Conservation (phyloP, 2,113 vertebrate genomes). For the Malurus melanocephalus region DNA sequence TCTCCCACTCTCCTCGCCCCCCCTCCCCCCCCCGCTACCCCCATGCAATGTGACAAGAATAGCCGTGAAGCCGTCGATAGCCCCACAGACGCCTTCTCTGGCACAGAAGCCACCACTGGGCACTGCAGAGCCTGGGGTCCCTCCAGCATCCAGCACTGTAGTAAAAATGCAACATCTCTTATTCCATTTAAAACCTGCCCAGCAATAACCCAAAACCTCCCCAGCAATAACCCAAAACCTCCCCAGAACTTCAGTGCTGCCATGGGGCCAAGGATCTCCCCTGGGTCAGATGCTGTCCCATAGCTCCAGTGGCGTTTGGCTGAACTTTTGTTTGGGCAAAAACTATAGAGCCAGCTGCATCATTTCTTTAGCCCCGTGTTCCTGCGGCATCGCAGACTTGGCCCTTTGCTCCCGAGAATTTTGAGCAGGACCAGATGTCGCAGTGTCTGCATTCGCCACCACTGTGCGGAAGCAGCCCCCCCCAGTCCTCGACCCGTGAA, state of each 20-base stretch:
- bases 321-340: neutral
- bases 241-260: neutral
- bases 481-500: neutral
- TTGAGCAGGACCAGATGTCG: slow-evolving; percentile 49
- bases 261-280: fast-evolving
- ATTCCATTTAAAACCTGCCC: neutral
- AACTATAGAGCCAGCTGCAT: neutral
- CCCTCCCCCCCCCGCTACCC: too few species aligned
- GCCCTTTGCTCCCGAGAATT: neutral
- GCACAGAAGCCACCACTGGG: fast-evolving
- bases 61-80: fast-evolving
- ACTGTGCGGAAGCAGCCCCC: neutral
- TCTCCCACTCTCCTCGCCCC: fast-evolving
- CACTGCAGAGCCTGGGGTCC: fast-evolving
- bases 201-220: neutral
- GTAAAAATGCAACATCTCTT: neutral
- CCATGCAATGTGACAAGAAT: fast-evolving
- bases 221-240: neutral
- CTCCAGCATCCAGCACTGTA: fast-evolving
- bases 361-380: neutral
- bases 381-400: neutral
- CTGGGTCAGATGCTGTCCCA: neutral
- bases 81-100: fast-evolving
- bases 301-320: neutral
- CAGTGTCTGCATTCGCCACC: fast-evolving